Percentiles rank a stretch among this genome's conserved stretches.
Evolutionary conservation across 2,888 invertebrate species (phyloP).

Genomic region (Calliopum simillimum): DNA sequence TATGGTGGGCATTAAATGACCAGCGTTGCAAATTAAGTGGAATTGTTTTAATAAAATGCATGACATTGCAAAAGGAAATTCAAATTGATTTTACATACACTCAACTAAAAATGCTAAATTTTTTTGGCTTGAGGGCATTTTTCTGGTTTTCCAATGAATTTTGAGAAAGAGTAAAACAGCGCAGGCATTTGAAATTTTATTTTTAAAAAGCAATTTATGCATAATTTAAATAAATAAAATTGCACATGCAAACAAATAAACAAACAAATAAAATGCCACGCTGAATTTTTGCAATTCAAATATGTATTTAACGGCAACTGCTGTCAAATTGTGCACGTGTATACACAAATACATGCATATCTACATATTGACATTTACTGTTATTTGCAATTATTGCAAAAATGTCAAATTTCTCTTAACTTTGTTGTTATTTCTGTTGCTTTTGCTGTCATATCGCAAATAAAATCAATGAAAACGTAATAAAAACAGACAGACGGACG

Average conservation of each 20-base stretch:
- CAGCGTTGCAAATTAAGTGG: too few species aligned
- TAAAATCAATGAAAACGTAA: background rate
- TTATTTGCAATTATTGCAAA: slow-evolving; percentile 1
- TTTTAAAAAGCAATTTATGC: too few species aligned
- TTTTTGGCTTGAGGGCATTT: too few species aligned
- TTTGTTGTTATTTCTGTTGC: background rate
- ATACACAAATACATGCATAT: slow-evolving; percentile 2
- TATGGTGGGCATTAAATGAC: too few species aligned
- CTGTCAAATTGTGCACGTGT: background rate
- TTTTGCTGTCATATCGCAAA: background rate
- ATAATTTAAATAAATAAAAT: slow-evolving; percentile 6
- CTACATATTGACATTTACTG: background rate
- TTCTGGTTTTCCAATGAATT: too few species aligned
- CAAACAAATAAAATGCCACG: background rate
- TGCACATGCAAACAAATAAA: background rate
- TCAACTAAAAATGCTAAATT: too few species aligned
- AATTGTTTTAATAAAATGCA: too few species aligned
- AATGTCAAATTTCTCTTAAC: slow-evolving; percentile 7
- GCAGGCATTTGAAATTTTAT: too few species aligned
- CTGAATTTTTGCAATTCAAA: background rate
- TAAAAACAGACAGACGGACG: background rate
- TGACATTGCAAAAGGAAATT: too few species aligned
- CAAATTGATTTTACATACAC: too few species aligned
- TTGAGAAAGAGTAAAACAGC: too few species aligned
- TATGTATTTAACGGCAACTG: background rate